Base-by-base conservation (phyloP, 2,797 vertebrate species). In the Knipowitschia caucasica region DNA sequence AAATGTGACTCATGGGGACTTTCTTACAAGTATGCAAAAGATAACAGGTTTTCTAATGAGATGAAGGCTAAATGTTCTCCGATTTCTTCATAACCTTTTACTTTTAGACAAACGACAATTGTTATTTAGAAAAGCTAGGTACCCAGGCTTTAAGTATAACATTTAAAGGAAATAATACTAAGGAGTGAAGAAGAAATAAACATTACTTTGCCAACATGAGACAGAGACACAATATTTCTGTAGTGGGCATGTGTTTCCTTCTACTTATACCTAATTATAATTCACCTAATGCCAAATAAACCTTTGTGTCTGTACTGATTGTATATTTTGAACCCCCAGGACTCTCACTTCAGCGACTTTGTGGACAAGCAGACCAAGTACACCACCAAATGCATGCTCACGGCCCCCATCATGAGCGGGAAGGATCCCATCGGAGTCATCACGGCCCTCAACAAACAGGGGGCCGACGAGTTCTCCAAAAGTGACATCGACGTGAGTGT, bases 311-410 rank as follows among this genome's bases (percentile, higher is more conserved):
- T 25, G 14, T 10, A 46, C 26, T 29, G 11, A 30, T 27, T 6
- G 44, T 29, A 18, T 7, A 12, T 26, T 20, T 18, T 50, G 57
- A 21, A 38, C 59, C 65, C 71, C 44, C 85, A 97, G 95, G 89
- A 96, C 62, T 83, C 82, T 31, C 92, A 92, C 70, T 97, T 95
- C 86, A 94, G 92, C 65, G 91, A 96, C 81, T 93, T 91, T 83
- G 85, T 93, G 88, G 95, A 96, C 77, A 94, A 93, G 69, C 90
- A 88, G 81, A 95, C 93, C 5, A 93, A 94, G 46, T 96, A 91
- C 44, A 90, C 89, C 55, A 97, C 94, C 6, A 86, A 83, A 70
- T 94, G 85, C 73, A 85, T 98, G 80, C 4, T 98, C 34, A 86
- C 91, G 6, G 69, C 54, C 4, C 91, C 94, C 0, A 14, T 98